Evolutionary conservation across 2,113 vertebrate genomes (phyloP).

Genomic region (Paracanthobrama guichenoti): DNA sequence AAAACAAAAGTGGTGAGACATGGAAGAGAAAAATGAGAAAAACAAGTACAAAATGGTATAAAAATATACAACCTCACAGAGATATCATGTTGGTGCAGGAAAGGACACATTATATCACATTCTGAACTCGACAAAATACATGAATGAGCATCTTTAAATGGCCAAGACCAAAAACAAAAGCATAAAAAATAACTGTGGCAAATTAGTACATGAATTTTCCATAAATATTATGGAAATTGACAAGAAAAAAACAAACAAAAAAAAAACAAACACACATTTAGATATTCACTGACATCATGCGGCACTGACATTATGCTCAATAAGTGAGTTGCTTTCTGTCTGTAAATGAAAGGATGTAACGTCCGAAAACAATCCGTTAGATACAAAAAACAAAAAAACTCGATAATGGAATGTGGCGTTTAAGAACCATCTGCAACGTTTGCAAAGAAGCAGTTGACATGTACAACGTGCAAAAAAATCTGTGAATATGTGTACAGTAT

Average conservation of each 20-base stretch:
- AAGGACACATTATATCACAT: slow-evolving; percentile 67
- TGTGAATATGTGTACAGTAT: slow-evolving; percentile 74
- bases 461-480: slow-evolving; percentile 70
- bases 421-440: slow-evolving; percentile 56
- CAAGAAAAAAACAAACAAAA: slow-evolving; percentile 49
- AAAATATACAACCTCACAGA: slow-evolving; percentile 96
- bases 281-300: slow-evolving; percentile 77
- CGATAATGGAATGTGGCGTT: slow-evolving; percentile 53
- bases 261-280: slow-evolving; percentile 47
- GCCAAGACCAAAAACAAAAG: slow-evolving; percentile 55
- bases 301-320: slow-evolving; percentile 72
- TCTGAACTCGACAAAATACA: slow-evolving; percentile 71
- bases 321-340: slow-evolving; percentile 74
- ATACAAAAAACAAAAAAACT: slow-evolving; percentile 62
- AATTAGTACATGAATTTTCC: slow-evolving; percentile 66
- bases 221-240: slow-evolving; percentile 84
- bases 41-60: slow-evolving; percentile 93
- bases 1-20: slow-evolving; percentile 77
- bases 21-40: slow-evolving; percentile 71
- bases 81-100: slow-evolving; percentile 75
- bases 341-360: slow-evolving; percentile 68
- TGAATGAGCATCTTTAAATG: slow-evolving; percentile 65
- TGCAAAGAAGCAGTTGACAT: slow-evolving; percentile 70
- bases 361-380: slow-evolving; percentile 14
- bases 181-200: slow-evolving; percentile 57